Evolutionary conservation across 2,888 invertebrate species (phyloP).

Genomic region (Ethmia dodecea): DNA sequence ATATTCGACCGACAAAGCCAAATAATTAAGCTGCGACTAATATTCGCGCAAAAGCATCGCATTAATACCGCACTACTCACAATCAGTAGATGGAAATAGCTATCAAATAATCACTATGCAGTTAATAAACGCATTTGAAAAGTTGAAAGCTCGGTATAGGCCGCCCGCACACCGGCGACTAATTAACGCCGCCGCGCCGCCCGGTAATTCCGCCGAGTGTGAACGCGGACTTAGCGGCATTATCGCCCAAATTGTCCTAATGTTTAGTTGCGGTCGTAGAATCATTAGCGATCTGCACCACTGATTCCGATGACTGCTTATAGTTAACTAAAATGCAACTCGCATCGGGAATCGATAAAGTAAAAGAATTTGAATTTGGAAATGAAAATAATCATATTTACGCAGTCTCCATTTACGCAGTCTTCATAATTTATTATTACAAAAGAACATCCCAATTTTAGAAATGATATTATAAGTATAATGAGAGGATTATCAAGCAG

Average conservation of each 20-base stretch:
- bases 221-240: slow-evolving; percentile 67
- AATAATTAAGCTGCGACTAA: slow-evolving; percentile 32
- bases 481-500: slow-evolving; percentile 5
- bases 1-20: slow-evolving; percentile 14
- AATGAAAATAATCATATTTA: too few relatives aligned
- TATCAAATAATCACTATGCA: slow-evolving; percentile 51
- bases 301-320: slow-evolving; percentile 6
- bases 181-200: slow-evolving; percentile 60
- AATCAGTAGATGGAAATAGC: slow-evolving; percentile 44
- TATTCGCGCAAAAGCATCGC: slow-evolving; percentile 25
- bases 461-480: background rate
- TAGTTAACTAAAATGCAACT: too few relatives aligned
- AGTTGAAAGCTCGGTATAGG: slow-evolving; percentile 70
- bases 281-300: slow-evolving; percentile 46
- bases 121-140: slow-evolving; percentile 71
- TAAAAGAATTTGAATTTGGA: too few relatives aligned
- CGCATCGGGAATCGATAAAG: too few relatives aligned
- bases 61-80: slow-evolving; percentile 45
- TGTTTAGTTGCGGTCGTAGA: slow-evolving; percentile 57
- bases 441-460: too few relatives aligned
- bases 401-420: too few relatives aligned
- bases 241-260: slow-evolving; percentile 72
- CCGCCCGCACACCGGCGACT: slow-evolving; percentile 47
- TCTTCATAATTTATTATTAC: too few relatives aligned
- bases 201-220: slow-evolving; percentile 54